Percentiles rank a stretch among this genome's conserved stretches.
Evolutionary conservation across 2,888 invertebrate species (phyloP).

Genomic region (Spilarctia lutea): DNA sequence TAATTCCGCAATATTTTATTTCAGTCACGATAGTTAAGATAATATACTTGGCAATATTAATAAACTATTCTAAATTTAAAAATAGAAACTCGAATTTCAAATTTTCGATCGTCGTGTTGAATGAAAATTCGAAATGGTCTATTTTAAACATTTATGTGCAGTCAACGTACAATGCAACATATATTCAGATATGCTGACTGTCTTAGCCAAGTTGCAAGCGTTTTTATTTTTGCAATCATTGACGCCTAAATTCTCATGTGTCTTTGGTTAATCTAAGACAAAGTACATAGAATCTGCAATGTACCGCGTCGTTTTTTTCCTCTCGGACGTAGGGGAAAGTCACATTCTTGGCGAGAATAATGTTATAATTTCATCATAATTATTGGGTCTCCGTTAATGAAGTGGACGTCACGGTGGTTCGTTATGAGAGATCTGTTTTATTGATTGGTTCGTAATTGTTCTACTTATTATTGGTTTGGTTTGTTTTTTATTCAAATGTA

Average conservation of each 20-base stretch:
- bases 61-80: too few relatives aligned
- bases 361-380: slow-evolving; percentile 58
- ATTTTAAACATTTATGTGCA: background rate
- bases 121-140: too few relatives aligned
- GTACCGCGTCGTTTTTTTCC: slow-evolving; percentile 30
- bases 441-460: slow-evolving; percentile 56
- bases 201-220: too few relatives aligned
- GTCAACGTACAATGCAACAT: background rate
- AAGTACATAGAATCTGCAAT: slow-evolving; percentile 46
- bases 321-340: slow-evolving; percentile 61
- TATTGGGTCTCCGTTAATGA: slow-evolving; percentile 62
- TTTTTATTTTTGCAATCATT: too few relatives aligned
- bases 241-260: too few relatives aligned
- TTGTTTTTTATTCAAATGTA: slow-evolving; percentile 27
- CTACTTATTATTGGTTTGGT: slow-evolving; percentile 48
- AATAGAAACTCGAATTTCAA: too few relatives aligned
- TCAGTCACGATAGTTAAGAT: too few relatives aligned
- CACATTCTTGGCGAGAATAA: slow-evolving; percentile 56
- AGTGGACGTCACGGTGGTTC: slow-evolving; percentile 53
- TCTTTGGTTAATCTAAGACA: too few relatives aligned
- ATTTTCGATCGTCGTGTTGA: too few relatives aligned
- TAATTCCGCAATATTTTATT: too few relatives aligned
- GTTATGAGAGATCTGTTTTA: slow-evolving; percentile 57
- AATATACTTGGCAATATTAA: too few relatives aligned
- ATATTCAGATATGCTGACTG: background rate